Evolutionary conservation across 2,113 vertebrate species (phyloP).

Genomic region (Argyrosomus japonicus): DNA sequence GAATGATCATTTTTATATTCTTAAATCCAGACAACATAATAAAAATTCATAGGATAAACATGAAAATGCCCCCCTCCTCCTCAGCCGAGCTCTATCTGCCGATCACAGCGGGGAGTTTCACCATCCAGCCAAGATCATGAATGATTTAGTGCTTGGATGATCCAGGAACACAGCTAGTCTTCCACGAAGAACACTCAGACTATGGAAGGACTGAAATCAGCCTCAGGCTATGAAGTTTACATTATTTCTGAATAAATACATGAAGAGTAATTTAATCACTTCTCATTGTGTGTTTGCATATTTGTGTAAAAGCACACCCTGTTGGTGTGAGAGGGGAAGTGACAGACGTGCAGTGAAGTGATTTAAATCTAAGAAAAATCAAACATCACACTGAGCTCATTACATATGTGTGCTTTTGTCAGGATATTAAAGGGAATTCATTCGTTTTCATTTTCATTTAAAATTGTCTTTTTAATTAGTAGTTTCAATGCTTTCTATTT

Average conservation of each 20-base stretch:
- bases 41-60: neutral
- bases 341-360: neutral
- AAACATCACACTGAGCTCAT: neutral
- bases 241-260: conserved; percentile 23
- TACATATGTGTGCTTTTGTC: neutral
- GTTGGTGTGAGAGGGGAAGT: conserved; percentile 39
- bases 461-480: neutral
- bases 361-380: neutral
- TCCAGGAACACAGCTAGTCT: conserved; percentile 43
- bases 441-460: neutral
- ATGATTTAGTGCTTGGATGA: conserved; percentile 57
- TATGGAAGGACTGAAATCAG: neutral
- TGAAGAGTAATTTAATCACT: neutral
- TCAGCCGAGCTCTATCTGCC: neutral
- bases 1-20: neutral
- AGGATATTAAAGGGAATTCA: neutral
- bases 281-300: neutral
- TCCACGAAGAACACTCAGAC: conserved; percentile 4
- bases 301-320: conserved; percentile 38
- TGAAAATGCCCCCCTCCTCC: neutral
- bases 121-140: conserved; percentile 48
- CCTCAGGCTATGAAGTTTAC: conserved; percentile 19
- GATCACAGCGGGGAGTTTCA: conserved; percentile 44
- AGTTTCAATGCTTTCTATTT: neutral
- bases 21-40: neutral